Evolutionary conservation across 2,113 vertebrate genomes (phyloP).

Genomic region (Alligator mississippiensis): DNA sequence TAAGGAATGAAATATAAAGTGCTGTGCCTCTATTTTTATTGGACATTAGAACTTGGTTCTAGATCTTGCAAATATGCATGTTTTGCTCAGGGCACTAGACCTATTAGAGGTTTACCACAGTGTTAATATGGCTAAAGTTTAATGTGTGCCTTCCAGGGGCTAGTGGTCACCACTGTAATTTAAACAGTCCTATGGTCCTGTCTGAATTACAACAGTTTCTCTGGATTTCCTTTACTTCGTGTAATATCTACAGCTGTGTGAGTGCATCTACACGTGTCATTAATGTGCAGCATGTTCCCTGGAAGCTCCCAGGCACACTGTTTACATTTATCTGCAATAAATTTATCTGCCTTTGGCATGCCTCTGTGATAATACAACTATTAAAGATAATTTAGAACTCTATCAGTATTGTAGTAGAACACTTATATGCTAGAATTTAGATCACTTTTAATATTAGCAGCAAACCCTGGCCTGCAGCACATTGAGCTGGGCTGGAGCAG

Average conservation of each 20-base stretch:
- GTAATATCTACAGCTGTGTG: too few relatives aligned
- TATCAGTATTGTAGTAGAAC: constrained; percentile 25
- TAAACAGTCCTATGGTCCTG: neutral
- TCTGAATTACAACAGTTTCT: neutral
- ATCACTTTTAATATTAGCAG: constrained; percentile 68
- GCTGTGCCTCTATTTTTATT: neutral
- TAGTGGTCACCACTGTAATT: neutral
- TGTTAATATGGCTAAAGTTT: neutral
- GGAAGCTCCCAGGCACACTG: too few relatives aligned
- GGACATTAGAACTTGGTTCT: rapidly evolving
- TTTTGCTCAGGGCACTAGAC: neutral
- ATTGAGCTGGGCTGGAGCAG: too few relatives aligned
- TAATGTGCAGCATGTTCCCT: too few relatives aligned
- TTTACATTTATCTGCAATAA: neutral
- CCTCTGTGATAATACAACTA: constrained; percentile 27
- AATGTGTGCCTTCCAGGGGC: neutral
- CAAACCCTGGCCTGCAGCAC: neutral
- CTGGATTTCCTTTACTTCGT: neutral
- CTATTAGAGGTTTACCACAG: neutral
- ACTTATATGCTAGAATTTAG: constrained; percentile 43
- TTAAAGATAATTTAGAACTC: constrained; percentile 37
- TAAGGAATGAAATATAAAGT: neutral
- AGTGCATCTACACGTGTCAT: too few relatives aligned
- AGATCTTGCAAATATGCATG: neutral
- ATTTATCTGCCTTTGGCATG: neutral